Evolutionary conservation across 1,140 invertebrate species (phyloP), one percentile per base, ranked within the genome.

Genomic region (Drosophila santomea): DNA sequence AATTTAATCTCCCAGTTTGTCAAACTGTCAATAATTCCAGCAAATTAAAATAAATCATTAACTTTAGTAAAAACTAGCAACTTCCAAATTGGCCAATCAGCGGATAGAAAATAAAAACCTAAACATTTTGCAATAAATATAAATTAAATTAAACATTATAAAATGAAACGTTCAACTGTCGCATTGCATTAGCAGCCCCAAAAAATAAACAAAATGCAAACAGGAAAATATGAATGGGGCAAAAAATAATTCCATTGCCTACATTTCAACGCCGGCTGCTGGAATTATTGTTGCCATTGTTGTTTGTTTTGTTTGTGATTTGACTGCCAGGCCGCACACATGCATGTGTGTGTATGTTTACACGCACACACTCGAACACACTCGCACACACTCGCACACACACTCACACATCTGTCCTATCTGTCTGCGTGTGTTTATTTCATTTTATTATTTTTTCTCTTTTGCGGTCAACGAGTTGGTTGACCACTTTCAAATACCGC

Each of bases 401-500:
- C 39, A 78, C 25, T 17, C 4, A 43, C 23, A 43, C 39, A 39
- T 12, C 52, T 75, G 66, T 61, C 64, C 67, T 62, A 45, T 77
- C 64, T 68, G 39, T 76, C 66, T 77, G 63, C 69, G 55, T 86
- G 78, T 86, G 83, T 88, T 86, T 86, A 82, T 86, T 88, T 88
- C 84, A 78, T 86, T 86, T 88, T 86, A 86, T 86, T 86, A 79
- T 86, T 82, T 80, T 89, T 89, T 89, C 84, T 83, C 84, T 88
- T 80, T 83, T 88, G 84, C 59, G 84, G 84, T 89, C 80, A 84
- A 84, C 84, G 84, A 90, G 84, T 89, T 89, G 84, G 84, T 89
- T 89, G 84, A 89, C 84, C 84, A 89, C 84, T 89, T 89, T 89
- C 84, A 89, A 89, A 89, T 89, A 88, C 77, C 78, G 59, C 60